Evolutionary conservation across 2,113 vertebrate species (phyloP), one percentile per base, ranked within the genome.

Genomic region (Chelonoidis abingdonii): DNA sequence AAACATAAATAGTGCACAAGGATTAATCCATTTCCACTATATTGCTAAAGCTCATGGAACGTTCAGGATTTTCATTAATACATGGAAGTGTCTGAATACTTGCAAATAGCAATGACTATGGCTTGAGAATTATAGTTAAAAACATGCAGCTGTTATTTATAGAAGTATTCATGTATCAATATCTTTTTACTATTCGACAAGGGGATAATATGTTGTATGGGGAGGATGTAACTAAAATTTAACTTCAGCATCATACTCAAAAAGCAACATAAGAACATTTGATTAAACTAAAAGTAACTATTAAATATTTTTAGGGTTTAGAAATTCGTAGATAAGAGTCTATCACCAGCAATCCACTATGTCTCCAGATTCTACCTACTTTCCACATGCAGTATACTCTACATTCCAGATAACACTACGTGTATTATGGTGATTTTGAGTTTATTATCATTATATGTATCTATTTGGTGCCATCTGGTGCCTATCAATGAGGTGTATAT

Each of bases 401-500:
- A 3, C 24, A 31, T 86, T 87, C 89, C 21, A 4, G 79, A 53
- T 52, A 25, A 3, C 22, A 13, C 44, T 49, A 2, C 5, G 1
- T 4, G 1, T 25, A 9, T 92, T 93, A 16, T 41, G 52, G 8
- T n/a, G 11, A 9, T 27, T 90, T 90, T 59, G 75, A 76, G 3
- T 25, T 86, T 21, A 84, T 92, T 83, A 72, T 47, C 75, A 78
- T 11, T 86, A 6, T 84, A 80, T 53, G 27, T 84, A 50, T 89
- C 88, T 5, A 49, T 91, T 54, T 94, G 87, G 62, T 97, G 90
- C 95, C 96, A 88, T 82, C 91, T 97, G 94, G 59, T 92, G 90
- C 95, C 88, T 90, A 2, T 10, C 44, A 65, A 85, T 88, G 31
- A 83, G 35, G 65, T 27, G 65, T 27, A 7, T 8, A 12, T 88